Percentiles rank a stretch among this genome's conserved stretches.
Conservation (phyloP, 2,888 invertebrate species). For the Rhogogaster chlorosoma region DNA sequence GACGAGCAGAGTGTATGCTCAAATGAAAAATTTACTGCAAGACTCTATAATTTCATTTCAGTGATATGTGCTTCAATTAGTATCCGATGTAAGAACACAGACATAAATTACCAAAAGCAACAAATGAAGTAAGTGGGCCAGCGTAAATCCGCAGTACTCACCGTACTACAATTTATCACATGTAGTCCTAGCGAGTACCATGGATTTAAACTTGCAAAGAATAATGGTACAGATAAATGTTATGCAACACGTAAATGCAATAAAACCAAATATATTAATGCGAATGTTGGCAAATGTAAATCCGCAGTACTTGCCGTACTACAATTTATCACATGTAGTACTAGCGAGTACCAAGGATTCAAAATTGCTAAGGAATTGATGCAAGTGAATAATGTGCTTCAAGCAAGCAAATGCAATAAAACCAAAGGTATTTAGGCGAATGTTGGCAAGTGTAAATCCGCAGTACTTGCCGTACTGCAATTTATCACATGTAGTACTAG, state of each 20-base stretch:
- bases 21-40: neutral
- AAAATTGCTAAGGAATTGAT: neutral
- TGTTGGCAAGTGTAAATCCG: neutral
- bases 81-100: neutral
- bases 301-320: conserved; percentile 36
- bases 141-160: conserved; percentile 29
- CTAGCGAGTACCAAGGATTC: neutral
- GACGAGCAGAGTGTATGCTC: neutral
- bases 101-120: neutral
- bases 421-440: neutral
- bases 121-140: neutral
- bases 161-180: conserved; percentile 44
- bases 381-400: neutral
- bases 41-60: neutral
- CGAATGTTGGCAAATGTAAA: neutral
- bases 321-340: conserved; percentile 3
- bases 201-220: conserved; percentile 7
- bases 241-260: neutral
- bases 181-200: conserved; percentile 35
- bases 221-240: neutral
- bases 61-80: neutral
- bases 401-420: neutral
- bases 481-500: neutral
- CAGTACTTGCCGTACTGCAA: conserved; percentile 36
- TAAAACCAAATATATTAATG: neutral